Evolutionary conservation across 2,797 vertebrate species (phyloP).

Genomic region (Syndactyla subalaris): DNA sequence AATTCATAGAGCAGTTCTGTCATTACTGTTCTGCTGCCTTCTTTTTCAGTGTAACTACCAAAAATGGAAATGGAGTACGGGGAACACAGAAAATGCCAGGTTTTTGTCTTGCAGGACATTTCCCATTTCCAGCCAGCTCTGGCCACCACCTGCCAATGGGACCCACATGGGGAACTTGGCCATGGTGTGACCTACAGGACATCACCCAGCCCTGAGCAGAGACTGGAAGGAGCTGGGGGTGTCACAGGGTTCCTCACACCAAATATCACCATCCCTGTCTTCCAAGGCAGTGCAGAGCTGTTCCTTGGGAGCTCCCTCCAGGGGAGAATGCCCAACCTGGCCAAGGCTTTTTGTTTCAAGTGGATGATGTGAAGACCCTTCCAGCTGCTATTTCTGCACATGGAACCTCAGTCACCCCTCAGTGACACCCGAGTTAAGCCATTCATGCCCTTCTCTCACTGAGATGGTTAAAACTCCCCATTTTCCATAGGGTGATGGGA

Average conservation of each 20-base stretch:
- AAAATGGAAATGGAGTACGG: fast-evolving
- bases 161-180: fast-evolving
- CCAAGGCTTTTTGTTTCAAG: background rate
- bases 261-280: fast-evolving
- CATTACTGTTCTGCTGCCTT: too few species aligned
- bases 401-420: background rate
- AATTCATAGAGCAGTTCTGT: background rate
- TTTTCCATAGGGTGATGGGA: background rate
- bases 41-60: background rate
- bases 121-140: background rate
- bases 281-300: background rate
- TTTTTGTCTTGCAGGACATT: background rate
- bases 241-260: background rate
- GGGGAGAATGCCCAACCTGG: background rate
- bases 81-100: background rate
- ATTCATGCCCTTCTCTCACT: background rate
- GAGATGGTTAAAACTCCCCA: background rate
- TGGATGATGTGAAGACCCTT: background rate
- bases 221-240: background rate
- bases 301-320: background rate
- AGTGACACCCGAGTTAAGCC: background rate
- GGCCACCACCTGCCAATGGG: fast-evolving
- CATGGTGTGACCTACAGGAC: background rate
- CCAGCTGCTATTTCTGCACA: slow-evolving; percentile 4
- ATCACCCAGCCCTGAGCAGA: background rate